Evolutionary conservation across 2,797 vertebrate genomes (phyloP), one percentile per base, ranked within the genome.

Genomic region (Tauraco hartlaubi): DNA sequence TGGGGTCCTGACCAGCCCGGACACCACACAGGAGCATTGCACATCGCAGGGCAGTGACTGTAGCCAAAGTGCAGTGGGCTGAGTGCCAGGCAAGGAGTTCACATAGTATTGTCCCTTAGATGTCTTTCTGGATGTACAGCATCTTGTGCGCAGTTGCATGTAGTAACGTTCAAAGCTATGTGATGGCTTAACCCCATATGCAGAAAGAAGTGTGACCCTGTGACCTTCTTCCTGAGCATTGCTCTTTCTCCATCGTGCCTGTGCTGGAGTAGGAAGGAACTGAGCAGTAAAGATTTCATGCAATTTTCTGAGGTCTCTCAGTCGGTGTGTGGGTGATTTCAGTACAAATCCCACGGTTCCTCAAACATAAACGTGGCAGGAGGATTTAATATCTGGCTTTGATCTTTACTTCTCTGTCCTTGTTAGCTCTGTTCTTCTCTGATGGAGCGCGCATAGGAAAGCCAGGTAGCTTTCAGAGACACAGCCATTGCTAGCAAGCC

Each of bases 401-500:
- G 51, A 22, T 86, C 86, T 91, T 91, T 77, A 46, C 75, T 87
- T 23, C 77, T 77, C 67, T 94, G 62, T 91, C 64, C 41, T 94
- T 0, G 0, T 77, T 64, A 82, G 51, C 52, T 68, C 64, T 85
- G 35, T 56, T 79, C 55, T 79, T 78, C 26, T 67, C 59, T 63
- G 49, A 66, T 66, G 63, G 73, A 58, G 52, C 33, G 71, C 63
- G 66, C 18, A 0, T 56, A 93, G 74, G 80, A 77, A 78, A 82
- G 49, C 41, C 85, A 76, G 63, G 55, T 49, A 80, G 78, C 69
- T 55, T 81, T 93, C 87, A 88, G 81, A 97, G 55, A 64, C 3
- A 1, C 51, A 76, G 25, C 25, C 59, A 10, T 44, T 94, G 74
- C 61, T 37, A 43, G 94, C 92, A 91, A 97, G 95, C 96, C 97